These are phyloP conservation scores for Polydrusus tereticollis DNA, from an alignment of 2,888 invertebrate genomes.

Conservation along the genomic window DNA sequence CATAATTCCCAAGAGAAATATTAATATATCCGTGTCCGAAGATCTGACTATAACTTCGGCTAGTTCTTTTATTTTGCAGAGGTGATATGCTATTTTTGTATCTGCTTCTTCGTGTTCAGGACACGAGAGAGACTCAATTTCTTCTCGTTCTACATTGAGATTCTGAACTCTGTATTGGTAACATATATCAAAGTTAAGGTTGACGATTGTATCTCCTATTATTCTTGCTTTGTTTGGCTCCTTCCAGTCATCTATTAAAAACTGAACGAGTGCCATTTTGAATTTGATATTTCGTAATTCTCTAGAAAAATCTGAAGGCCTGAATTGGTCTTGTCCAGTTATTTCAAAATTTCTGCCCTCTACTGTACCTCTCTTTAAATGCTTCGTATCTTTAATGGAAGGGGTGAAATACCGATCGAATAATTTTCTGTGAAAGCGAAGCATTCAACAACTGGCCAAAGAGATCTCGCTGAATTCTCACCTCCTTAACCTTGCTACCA, in stretches of 20 bases:
- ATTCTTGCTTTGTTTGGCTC: slow-evolving; percentile 52
- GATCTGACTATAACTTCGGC: slow-evolving; percentile 47
- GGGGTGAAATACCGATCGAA: slow-evolving; percentile 53
- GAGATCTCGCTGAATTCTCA: no score
- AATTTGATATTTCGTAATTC: slow-evolving; percentile 45
- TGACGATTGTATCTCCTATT: slow-evolving; percentile 54
- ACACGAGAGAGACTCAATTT: slow-evolving; percentile 39
- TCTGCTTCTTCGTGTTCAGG: slow-evolving; percentile 47
- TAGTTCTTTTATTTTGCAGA: slow-evolving; percentile 35
- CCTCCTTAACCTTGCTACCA: no score
- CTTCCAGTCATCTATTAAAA: slow-evolving; percentile 56
- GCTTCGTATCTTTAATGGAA: slow-evolving; percentile 54
- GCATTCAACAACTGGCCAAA: no score
- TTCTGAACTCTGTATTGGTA: slow-evolving; percentile 52
- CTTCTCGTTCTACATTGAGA: slow-evolving; percentile 36
- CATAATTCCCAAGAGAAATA: slow-evolving; percentile 53
- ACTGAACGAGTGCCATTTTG: slow-evolving; percentile 55
- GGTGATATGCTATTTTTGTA: slow-evolving; percentile 41
- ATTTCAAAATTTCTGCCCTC: slow-evolving; percentile 37
- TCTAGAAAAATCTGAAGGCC: slow-evolving; percentile 42
- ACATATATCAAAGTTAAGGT: slow-evolving; percentile 43
- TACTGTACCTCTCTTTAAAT: slow-evolving; percentile 45
- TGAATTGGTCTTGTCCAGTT: slow-evolving; percentile 40
- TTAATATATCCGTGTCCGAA: slow-evolving; percentile 53
- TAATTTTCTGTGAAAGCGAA: no score